These are phyloP conservation scores for Drosophila basisetae DNA, from an alignment of 2,888 invertebrate species.

Conservation along the genomic window DNA sequence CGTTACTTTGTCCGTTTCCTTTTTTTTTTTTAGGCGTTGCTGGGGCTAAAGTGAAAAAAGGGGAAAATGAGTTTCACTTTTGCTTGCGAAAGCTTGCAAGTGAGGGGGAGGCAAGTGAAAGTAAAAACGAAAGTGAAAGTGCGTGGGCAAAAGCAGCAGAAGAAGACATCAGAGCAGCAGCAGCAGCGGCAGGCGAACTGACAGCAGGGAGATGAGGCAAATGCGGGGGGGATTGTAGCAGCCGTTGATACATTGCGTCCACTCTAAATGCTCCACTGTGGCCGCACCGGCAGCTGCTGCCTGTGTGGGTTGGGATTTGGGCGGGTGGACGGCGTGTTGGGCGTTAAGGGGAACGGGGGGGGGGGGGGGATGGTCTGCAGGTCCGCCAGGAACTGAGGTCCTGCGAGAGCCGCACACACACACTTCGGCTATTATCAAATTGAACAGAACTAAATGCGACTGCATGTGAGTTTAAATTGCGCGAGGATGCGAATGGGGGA, in stretches of 20 bases:
- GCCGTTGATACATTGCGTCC: constrained; percentile 78
- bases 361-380: not conserved
- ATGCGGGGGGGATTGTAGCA: constrained; percentile 28
- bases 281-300: constrained; percentile 66
- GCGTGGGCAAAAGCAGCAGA: constrained; percentile 26
- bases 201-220: not conserved
- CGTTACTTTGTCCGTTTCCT: constrained; percentile 19
- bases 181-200: not conserved
- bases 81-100: constrained; percentile 14
- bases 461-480: constrained; percentile 75
- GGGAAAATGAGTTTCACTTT: constrained; percentile 79
- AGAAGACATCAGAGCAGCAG: constrained; percentile 48
- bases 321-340: not conserved
- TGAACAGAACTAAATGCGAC: constrained; percentile 79
- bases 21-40: constrained; percentile 35
- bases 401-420: constrained; percentile 55
- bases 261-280: constrained; percentile 80
- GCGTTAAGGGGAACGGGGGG: not conserved
- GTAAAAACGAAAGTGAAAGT: constrained; percentile 54
- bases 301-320: constrained; percentile 2
- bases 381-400: constrained; percentile 45
- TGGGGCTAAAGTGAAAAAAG: constrained; percentile 58
- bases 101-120: constrained; percentile 28
- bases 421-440: constrained; percentile 76
- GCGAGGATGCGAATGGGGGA: not conserved